Percentiles rank a stretch among this genome's conserved stretches.
Conservation (phyloP, 1,140 invertebrate species). For the Heterodera schachtii region DNA sequence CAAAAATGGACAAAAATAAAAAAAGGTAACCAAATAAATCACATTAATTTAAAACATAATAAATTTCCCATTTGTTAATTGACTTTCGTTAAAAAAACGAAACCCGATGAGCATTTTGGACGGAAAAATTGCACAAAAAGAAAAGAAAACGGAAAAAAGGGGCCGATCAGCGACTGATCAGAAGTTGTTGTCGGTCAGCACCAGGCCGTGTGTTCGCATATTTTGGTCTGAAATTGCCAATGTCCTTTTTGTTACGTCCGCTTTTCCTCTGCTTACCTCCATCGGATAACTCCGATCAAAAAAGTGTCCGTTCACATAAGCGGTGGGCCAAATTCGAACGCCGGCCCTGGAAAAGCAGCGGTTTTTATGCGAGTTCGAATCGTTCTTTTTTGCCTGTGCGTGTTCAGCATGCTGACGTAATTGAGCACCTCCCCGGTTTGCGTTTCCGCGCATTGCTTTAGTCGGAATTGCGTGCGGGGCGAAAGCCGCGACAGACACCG, state of each 20-base stretch:
- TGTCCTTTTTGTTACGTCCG: background rate
- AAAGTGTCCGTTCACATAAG: slow-evolving; percentile 55
- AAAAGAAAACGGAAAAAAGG: background rate
- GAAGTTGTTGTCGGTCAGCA: slow-evolving; percentile 30
- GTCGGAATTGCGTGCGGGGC: slow-evolving; percentile 52
- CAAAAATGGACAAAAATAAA: background rate
- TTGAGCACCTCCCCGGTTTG: slow-evolving; percentile 58
- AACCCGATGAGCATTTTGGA: background rate
- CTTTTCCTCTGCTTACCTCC: slow-evolving; percentile 16
- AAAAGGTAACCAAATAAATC: background rate
- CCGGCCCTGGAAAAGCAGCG: slow-evolving; percentile 39
- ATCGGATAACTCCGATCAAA: slow-evolving; percentile 54
- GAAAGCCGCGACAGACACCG: slow-evolving; percentile 49
- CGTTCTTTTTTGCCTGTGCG: slow-evolving; percentile 35
- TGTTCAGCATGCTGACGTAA: slow-evolving; percentile 56
- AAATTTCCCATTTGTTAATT: background rate
- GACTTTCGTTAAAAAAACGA: background rate
- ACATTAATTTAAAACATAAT: background rate
- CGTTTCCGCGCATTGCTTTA: slow-evolving; percentile 54
- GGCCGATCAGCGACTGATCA: too few species aligned
- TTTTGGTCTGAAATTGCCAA: slow-evolving; percentile 28
- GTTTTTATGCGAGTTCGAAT: background rate
- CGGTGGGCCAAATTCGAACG: slow-evolving; percentile 52
- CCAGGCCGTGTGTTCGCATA: slow-evolving; percentile 49
- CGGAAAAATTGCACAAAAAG: background rate